Evolutionary conservation across 2,888 invertebrate species (phyloP).

Genomic region (Herminia tarsipennalis): DNA sequence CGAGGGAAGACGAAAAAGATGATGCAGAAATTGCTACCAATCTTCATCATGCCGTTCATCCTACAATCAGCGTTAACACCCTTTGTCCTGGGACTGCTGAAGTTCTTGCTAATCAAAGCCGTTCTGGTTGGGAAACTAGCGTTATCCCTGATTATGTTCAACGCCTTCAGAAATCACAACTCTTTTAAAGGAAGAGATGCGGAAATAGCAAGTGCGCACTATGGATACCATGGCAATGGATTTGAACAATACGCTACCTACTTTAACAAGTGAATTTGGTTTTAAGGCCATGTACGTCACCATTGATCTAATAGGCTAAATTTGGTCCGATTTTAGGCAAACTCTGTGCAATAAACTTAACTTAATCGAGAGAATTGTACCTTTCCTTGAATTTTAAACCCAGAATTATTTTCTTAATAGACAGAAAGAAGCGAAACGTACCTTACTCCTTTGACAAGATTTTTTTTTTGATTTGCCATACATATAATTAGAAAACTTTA

Average conservation of each 20-base stretch:
- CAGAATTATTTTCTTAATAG: too few species aligned
- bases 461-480: too few species aligned
- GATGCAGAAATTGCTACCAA: conserved; percentile 86
- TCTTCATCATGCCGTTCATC: conserved; percentile 90
- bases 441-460: too few species aligned
- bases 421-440: too few species aligned
- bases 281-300: too few species aligned
- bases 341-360: too few species aligned
- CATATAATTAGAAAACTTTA: too few species aligned
- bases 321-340: too few species aligned
- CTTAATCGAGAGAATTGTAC: too few species aligned
- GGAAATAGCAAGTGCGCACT: conserved; percentile 75
- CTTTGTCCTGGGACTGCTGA: conserved; percentile 88
- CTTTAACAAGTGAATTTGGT: conserved; percentile 59
- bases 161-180: conserved; percentile 85
- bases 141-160: conserved; percentile 87
- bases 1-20: conserved; percentile 85
- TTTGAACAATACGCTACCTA: conserved; percentile 85
- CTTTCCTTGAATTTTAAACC: too few species aligned
- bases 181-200: conserved; percentile 81
- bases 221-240: conserved; percentile 83
- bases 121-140: conserved; percentile 90
- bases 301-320: too few species aligned
- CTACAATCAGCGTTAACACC: conserved; percentile 90
- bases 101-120: conserved; percentile 90